These are phyloP conservation scores for Scaptomyza montana DNA, from an alignment of 1,140 invertebrate species.

Conservation along the genomic window DNA sequence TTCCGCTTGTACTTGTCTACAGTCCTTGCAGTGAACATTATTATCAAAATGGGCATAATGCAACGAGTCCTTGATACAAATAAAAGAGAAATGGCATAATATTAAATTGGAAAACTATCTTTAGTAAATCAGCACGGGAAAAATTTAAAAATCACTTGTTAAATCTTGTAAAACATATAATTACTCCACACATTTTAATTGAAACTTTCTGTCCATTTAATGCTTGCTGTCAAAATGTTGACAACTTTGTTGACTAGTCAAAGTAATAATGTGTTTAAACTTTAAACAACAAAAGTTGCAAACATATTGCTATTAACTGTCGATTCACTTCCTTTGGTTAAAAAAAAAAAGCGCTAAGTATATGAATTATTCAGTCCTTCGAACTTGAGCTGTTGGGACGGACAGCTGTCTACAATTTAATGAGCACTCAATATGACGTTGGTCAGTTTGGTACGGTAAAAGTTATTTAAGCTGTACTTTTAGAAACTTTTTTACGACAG, in stretches of 20 bases:
- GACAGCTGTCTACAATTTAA: constrained; percentile 15
- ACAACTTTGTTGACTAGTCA: constrained; percentile 52
- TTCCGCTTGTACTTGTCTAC: neutral
- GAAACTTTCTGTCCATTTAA: neutral
- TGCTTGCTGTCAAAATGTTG: constrained; percentile 13
- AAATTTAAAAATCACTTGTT: no score
- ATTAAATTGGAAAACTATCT: no score
- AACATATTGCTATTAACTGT: constrained; percentile 21
- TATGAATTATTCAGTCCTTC: constrained; percentile 23
- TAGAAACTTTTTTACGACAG: neutral
- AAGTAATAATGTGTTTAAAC: constrained; percentile 23
- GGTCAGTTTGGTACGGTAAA: neutral
- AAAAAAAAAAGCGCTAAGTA: neutral
- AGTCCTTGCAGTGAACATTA: constrained; percentile 9
- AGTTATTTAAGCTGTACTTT: neutral
- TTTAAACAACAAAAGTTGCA: constrained; percentile 23
- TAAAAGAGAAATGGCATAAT: no score
- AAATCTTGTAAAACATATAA: no score
- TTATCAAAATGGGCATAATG: constrained; percentile 33
- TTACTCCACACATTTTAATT: no score
- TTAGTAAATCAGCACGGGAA: neutral
- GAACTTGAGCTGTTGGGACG: constrained; percentile 10
- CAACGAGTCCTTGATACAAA: constrained; percentile 7
- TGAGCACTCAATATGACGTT: neutral
- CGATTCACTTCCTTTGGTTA: neutral